Evolutionary conservation across 2,797 vertebrate genomes (phyloP).

Genomic region (Neosilurus hyrtlii): DNA sequence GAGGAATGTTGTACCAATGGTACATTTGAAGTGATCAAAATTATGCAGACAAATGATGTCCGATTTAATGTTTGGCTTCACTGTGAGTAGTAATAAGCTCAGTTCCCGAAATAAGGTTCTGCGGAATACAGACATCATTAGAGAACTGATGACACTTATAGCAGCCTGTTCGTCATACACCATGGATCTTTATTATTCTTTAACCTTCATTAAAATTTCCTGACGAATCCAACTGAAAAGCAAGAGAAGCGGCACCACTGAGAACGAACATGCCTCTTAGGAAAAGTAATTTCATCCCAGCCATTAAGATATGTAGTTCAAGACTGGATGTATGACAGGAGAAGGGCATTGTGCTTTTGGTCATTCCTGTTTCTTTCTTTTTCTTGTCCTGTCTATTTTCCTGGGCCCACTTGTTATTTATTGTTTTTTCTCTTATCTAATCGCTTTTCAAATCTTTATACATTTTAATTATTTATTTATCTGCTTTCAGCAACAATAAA

Average conservation of each 20-base stretch:
- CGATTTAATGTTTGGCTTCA: not conserved
- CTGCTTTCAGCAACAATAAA: not conserved
- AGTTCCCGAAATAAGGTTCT: not conserved
- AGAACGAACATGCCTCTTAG: conserved; percentile 39
- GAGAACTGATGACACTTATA: not conserved
- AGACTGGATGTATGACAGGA: conserved; percentile 9
- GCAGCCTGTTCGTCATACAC: not conserved
- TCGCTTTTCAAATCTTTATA: not conserved
- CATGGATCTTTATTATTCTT: conserved; percentile 36
- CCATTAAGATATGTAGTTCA: conserved; percentile 49
- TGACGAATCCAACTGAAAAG: conserved; percentile 43
- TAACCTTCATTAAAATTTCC: conserved; percentile 40
- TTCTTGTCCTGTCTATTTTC: not conserved
- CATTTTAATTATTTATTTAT: not conserved
- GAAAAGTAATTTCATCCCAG: conserved; percentile 42
- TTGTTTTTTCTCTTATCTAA: not conserved
- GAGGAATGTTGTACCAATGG: too few species aligned
- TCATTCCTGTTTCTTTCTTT: not conserved
- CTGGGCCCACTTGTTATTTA: not conserved
- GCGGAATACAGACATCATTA: not conserved
- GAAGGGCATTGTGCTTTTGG: conserved; percentile 11
- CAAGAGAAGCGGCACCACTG: conserved; percentile 37
- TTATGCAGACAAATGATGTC: conserved; percentile 7
- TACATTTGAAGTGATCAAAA: too few species aligned
- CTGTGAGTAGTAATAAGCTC: not conserved